Evolutionary conservation across 2,888 invertebrate genomes (phyloP).

Genomic region (Magallana nippona): DNA sequence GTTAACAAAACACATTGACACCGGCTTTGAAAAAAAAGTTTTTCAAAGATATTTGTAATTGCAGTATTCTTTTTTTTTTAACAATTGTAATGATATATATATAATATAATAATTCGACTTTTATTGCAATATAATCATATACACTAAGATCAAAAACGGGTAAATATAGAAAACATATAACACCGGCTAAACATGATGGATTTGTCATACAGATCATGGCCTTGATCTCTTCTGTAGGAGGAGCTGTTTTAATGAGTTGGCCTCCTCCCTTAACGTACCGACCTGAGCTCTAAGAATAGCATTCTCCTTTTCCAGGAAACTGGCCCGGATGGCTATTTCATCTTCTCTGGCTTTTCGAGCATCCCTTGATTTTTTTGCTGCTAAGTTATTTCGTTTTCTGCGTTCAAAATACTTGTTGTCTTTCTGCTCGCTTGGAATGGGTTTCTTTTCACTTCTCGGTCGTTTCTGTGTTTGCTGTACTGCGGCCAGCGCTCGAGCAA

Average conservation of each 20-base stretch:
- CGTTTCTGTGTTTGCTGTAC: conserved; percentile 70
- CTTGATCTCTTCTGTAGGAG: conserved; percentile 81
- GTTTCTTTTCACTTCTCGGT: conserved; percentile 82
- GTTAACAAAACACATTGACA: neutral
- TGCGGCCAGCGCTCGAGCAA: conserved; percentile 70
- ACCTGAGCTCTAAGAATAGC: conserved; percentile 91
- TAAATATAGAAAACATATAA: neutral
- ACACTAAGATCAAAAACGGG: neutral
- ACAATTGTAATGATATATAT: neutral
- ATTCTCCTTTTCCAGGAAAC: conserved; percentile 92
- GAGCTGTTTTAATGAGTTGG: conserved; percentile 86
- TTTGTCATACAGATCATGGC: conserved; percentile 28
- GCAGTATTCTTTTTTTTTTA: neutral
- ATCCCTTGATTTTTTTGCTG: conserved; percentile 94
- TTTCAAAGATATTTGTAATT: conserved; percentile 23
- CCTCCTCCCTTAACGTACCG: conserved; percentile 89
- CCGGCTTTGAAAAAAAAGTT: conserved; percentile 31
- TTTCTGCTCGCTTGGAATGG: conserved; percentile 92
- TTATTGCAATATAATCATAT: conserved; percentile 11
- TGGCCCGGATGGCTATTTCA: conserved; percentile 91
- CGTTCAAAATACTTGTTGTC: conserved; percentile 94
- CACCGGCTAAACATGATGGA: conserved; percentile 39
- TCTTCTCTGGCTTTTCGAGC: conserved; percentile 93
- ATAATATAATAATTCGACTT: neutral
- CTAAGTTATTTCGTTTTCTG: conserved; percentile 92